Conservation (phyloP, 2,888 invertebrate species). For the Lasioglossum morio region DNA sequence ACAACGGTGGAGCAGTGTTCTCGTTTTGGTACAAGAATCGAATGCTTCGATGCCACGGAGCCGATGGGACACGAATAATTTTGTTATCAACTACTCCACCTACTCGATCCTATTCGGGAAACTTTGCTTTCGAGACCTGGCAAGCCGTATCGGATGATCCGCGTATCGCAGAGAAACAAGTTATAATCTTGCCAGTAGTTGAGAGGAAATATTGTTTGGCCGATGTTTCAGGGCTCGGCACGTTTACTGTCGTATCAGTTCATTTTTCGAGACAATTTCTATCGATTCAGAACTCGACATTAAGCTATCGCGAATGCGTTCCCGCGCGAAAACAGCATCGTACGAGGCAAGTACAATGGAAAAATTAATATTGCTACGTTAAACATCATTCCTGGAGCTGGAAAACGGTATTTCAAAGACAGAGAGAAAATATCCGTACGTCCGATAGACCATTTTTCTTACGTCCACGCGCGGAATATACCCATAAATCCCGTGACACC, state of each 20-base stretch:
- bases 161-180: not conserved
- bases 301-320: not conserved
- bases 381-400: not conserved
- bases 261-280: not conserved
- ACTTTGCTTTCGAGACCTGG: not conserved
- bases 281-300: not conserved
- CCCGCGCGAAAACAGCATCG: not conserved
- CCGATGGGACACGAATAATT: slow-evolving; percentile 27
- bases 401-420: not conserved
- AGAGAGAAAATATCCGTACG: not conserved
- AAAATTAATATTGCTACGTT: not conserved
- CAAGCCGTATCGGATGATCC: not conserved
- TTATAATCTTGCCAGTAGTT: not conserved
- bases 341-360: not conserved
- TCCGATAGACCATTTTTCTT: slow-evolving; percentile 1
- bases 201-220: not conserved
- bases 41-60: slow-evolving; percentile 2
- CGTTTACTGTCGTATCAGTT: not conserved
- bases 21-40: not conserved
- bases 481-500: slow-evolving; percentile 21
- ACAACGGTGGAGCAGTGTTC: not conserved
- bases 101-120: not conserved
- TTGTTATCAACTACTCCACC: not conserved
- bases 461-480: not conserved
- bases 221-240: not conserved